Base-by-base conservation (phyloP, 2,888 invertebrate species). In the Strigamia crassipes region DNA sequence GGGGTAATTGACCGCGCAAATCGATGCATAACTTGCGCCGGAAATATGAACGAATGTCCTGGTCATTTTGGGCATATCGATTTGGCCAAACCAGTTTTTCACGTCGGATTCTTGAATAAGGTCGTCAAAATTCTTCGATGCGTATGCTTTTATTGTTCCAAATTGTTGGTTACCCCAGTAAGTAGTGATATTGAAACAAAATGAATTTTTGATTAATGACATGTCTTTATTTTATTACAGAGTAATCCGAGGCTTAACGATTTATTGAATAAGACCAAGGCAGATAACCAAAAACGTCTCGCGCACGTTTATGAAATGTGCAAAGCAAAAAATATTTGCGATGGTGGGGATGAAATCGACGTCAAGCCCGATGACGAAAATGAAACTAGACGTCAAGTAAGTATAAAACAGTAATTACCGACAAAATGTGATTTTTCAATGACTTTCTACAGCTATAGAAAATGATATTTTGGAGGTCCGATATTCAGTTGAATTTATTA, bases 11-110 rank as follows among this genome's bases (percentile, higher is more conserved):
- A 99, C 88, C 91, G 98, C 85, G 93, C 92, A 86, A 95, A 97
- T 3, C 91, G 96, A 83, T 97, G 97, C 87, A 96, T 96, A 88
- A 98, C 97, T 0, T 98, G 97, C 88, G 97, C 97, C 83, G 91
- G 99, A 78, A 97, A 96, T 87, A 96, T 98, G 95, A 95, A 96
- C 0, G 98, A 99, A 88, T 99, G 99, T 88, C 98, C 99, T 1
- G 99, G 99, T 1, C 99, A 99, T 89, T 99, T 99, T 90, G 99
- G 98, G 4, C 99, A 99, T 88, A 94, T 99, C 86, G 98, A 99
- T 88, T 90, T 99, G 84, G 94, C 98, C 0, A 99, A 99, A 88
- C 99, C 99, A 27, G 99, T 99, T 0, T 99, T 96, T 89, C 99
- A 99, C 88, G 94, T 98, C 87, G 99, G 98, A 51, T 99, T 99